These are phyloP conservation scores for Todiramphus saurophagus DNA, from an alignment of 2,113 vertebrate genomes.

Conservation along the genomic window DNA sequence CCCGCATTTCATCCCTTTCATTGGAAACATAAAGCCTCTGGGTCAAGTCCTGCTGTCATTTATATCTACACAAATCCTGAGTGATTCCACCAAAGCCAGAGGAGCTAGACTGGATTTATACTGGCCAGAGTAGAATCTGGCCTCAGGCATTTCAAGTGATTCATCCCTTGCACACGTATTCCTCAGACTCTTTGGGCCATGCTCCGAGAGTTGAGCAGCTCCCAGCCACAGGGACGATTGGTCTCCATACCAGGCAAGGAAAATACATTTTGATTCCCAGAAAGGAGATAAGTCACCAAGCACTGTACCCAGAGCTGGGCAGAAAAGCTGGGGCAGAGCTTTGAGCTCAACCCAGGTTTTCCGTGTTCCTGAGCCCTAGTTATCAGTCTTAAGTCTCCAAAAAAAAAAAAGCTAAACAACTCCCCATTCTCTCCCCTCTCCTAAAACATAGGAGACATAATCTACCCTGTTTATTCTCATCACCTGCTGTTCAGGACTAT, in stretches of 20 bases:
- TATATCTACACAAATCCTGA: not conserved
- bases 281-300: not conserved
- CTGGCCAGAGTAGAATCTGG: not conserved
- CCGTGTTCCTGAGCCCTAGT: not conserved
- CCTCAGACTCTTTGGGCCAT: not conserved
- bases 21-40: not conserved
- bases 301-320: not conserved
- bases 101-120: not conserved
- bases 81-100: not conserved
- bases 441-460: not conserved
- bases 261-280: not conserved
- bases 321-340: not conserved
- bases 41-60: not conserved
- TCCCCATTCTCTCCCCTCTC: accelerated
- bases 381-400: not conserved
- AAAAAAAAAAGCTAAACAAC: not conserved
- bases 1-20: not conserved
- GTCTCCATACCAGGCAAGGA: not conserved
- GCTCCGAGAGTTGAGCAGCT: not conserved
- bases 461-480: not conserved
- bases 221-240: not conserved
- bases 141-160: not conserved
- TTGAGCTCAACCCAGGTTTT: not conserved
- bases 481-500: not conserved
- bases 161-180: not conserved